These are phyloP conservation scores for Conger conger DNA, from an alignment of 2,113 vertebrate species.

Conservation along the genomic window DNA sequence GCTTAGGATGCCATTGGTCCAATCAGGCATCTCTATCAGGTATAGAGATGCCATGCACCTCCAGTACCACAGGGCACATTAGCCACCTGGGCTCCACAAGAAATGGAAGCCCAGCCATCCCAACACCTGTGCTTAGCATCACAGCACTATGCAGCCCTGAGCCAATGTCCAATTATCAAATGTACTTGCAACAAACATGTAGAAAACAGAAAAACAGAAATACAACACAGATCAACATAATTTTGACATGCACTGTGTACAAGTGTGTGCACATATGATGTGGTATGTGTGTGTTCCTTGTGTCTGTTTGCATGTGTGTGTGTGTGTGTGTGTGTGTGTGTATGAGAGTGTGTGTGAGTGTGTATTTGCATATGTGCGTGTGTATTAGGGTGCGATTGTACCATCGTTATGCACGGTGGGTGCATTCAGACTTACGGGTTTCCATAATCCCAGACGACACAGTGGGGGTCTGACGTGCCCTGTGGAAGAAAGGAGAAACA, in stretches of 20 bases:
- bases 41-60: neutral
- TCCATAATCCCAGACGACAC: slow-evolving; percentile 91
- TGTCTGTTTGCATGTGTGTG: neutral
- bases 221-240: no score
- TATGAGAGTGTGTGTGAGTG: slow-evolving; percentile 9
- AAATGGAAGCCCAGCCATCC: slow-evolving; percentile 8
- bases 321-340: neutral
- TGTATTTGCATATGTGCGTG: slow-evolving; percentile 12
- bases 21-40: no score
- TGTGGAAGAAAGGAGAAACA: slow-evolving; percentile 55
- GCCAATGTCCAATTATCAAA: neutral
- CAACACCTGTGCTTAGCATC: neutral
- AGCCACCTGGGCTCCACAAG: neutral
- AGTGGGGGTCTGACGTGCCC: slow-evolving; percentile 92
- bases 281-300: neutral
- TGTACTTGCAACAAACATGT: neutral
- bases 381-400: slow-evolving; percentile 9
- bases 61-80: neutral
- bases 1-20: neutral
- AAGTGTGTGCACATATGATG: neutral
- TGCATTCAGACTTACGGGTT: slow-evolving; percentile 80
- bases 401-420: neutral
- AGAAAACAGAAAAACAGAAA: neutral
- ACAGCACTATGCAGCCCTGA: slow-evolving; percentile 6
- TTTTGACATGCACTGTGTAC: no score